These are phyloP conservation scores for Lepus americanus DNA, from an alignment of 2,113 vertebrate species.

Conservation along the genomic window DNA sequence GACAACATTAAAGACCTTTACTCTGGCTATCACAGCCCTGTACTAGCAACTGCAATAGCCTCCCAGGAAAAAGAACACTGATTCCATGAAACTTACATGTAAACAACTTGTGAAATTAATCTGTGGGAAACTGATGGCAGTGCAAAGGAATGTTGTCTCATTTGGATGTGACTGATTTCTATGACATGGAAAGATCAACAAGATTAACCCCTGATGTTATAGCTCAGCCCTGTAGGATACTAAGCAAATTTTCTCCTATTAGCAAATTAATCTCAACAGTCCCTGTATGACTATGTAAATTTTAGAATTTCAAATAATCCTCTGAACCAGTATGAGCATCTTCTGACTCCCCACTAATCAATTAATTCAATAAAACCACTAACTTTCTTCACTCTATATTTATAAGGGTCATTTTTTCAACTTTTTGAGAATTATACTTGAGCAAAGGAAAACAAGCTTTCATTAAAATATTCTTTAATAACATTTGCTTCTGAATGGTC, in stretches of 20 bases:
- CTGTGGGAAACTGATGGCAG: not conserved
- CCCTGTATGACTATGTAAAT: not conserved
- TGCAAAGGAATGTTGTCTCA: not conserved
- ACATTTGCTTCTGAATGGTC: not conserved
- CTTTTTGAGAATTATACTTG: not conserved
- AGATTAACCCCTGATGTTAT: not conserved
- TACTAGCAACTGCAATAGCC: not conserved
- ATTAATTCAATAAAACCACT: not conserved
- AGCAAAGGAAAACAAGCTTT: not conserved
- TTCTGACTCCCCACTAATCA: not conserved
- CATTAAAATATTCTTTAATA: slow-evolving; percentile 24
- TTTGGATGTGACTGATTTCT: not conserved
- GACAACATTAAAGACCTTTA: not conserved
- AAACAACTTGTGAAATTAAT: not conserved
- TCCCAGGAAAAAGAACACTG: not conserved
- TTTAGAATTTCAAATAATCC: not conserved
- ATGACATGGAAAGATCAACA: not conserved
- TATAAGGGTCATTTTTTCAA: not conserved
- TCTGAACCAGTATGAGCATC: not conserved
- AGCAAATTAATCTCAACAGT: slow-evolving; percentile 11
- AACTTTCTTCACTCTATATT: not conserved
- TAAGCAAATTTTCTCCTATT: not conserved
- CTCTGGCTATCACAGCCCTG: not conserved
- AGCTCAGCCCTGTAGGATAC: not conserved
- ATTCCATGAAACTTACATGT: not conserved